A percentile compares a stretch with the other conserved stretches of the same genome.
These are phyloP conservation scores for Magallana ariakensis DNA, from an alignment of 1,140 invertebrate species.

Conservation along the genomic window DNA sequence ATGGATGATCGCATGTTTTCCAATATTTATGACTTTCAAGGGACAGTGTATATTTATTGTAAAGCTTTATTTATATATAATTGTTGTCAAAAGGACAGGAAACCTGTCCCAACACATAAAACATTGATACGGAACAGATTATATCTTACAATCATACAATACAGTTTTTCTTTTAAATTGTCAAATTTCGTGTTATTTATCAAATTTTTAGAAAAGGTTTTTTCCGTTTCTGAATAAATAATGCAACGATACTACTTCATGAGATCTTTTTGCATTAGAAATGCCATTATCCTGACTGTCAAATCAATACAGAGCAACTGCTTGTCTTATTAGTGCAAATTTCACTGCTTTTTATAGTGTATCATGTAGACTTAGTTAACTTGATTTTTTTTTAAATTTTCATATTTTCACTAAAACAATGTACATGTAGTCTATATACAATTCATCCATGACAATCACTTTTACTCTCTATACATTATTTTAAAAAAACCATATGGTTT, in stretches of 20 bases:
- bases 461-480: background rate
- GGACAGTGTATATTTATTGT: background rate
- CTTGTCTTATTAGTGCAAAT: background rate
- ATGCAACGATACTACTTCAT: constrained; percentile 9
- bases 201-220: background rate
- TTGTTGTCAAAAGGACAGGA: background rate
- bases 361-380: no score
- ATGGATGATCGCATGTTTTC: background rate
- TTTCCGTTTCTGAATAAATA: constrained; percentile 24
- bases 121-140: background rate
- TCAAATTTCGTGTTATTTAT: constrained; percentile 22
- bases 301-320: background rate
- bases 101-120: constrained; percentile 3
- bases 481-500: no score
- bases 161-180: background rate
- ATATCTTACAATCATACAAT: background rate
- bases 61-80: background rate
- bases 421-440: no score
- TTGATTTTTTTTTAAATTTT: no score
- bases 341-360: no score
- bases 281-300: background rate
- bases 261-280: background rate
- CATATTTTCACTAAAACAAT: no score
- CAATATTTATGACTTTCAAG: background rate
- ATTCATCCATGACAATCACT: background rate